Conservation (phyloP, 2,797 vertebrate genomes). For the Syncerus caffer region DNA sequence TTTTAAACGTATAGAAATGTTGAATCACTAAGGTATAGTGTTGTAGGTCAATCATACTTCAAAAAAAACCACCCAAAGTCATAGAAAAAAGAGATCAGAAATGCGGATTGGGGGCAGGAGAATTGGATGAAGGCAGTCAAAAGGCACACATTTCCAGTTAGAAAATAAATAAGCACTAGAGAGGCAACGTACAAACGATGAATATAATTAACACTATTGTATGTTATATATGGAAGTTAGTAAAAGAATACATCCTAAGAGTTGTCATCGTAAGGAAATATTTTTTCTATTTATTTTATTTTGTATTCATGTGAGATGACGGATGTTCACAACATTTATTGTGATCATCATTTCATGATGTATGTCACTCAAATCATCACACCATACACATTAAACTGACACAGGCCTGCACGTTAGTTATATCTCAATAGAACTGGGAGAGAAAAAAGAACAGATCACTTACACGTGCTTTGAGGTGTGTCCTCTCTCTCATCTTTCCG, state of each 20-base stretch:
- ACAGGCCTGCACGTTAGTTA: background rate
- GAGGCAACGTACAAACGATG: no score
- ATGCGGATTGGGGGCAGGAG: background rate
- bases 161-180: background rate
- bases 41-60: background rate
- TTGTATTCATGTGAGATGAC: background rate
- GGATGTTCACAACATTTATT: background rate
- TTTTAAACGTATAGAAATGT: background rate
- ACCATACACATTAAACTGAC: background rate
- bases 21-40: background rate
- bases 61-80: background rate
- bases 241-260: background rate
- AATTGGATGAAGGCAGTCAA: background rate
- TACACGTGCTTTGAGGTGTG: background rate
- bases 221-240: background rate
- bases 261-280: background rate
- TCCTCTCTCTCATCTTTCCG: fast-evolving
- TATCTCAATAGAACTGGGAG: background rate
- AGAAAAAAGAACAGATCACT: background rate
- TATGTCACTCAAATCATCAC: background rate
- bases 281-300: background rate
- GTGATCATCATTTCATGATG: background rate
- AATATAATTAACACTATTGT: background rate
- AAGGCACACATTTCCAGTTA: background rate
- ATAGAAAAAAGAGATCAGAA: background rate